Evolutionary conservation across 2,888 invertebrate species (phyloP).

Genomic region (Zootermopsis nevadensis): DNA sequence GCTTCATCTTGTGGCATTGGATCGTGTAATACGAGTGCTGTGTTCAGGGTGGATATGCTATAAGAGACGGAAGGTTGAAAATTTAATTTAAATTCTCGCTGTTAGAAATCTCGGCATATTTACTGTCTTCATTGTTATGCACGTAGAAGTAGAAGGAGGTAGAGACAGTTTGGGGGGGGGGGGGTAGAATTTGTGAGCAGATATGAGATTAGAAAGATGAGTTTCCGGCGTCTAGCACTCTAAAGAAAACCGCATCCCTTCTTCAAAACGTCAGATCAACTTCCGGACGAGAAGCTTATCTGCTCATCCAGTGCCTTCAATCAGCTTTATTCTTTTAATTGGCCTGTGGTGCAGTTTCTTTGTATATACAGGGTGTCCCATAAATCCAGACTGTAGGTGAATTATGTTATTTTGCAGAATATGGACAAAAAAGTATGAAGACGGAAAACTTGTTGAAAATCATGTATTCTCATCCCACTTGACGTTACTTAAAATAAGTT

Average conservation of each 20-base stretch:
- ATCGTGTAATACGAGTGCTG: neutral
- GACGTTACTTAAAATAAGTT: too few relatives aligned
- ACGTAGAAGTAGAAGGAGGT: slow-evolving; percentile 1
- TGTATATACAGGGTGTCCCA: too few relatives aligned
- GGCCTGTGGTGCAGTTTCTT: too few relatives aligned
- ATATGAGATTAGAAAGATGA: slow-evolving; percentile 44
- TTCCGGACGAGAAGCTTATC: neutral
- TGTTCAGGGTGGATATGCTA: neutral
- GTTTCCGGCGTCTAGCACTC: slow-evolving; percentile 1
- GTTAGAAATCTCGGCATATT: slow-evolving; percentile 50
- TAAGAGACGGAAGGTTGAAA: slow-evolving; percentile 34
- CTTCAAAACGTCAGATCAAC: neutral
- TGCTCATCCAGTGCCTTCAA: too few relatives aligned
- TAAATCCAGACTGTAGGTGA: too few relatives aligned
- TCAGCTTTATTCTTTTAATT: too few relatives aligned
- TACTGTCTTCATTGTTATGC: slow-evolving; percentile 50
- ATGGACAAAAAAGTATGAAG: too few relatives aligned
- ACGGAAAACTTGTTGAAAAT: too few relatives aligned
- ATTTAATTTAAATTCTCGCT: slow-evolving; percentile 51
- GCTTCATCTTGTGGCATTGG: too few relatives aligned
- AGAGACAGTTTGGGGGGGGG: slow-evolving; percentile 42
- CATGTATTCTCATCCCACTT: too few relatives aligned
- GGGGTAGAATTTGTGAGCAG: slow-evolving; percentile 44
- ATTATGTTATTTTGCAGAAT: too few relatives aligned
- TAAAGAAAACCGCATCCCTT: neutral